Conservation (phyloP, 2,888 invertebrate species). For the Mycalesis mineus region DNA sequence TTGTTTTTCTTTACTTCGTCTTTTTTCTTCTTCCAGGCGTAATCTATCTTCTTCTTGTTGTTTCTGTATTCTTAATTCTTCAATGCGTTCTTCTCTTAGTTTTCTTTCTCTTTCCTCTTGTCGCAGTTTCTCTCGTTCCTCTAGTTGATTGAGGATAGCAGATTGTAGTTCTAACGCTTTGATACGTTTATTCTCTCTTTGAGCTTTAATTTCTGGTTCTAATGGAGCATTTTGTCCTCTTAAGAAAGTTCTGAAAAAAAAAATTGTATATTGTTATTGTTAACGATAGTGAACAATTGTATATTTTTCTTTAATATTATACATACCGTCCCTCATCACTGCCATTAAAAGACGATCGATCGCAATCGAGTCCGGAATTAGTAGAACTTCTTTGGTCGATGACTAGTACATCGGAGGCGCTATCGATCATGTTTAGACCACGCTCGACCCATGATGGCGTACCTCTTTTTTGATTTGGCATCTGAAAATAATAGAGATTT, state of each 20-base stretch:
- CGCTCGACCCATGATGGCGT: slow-evolving; percentile 79
- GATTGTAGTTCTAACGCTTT: slow-evolving; percentile 92
- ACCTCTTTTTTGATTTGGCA: slow-evolving; percentile 71
- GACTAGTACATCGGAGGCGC: slow-evolving; percentile 74
- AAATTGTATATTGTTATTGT: too few relatives aligned
- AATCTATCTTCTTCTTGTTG: slow-evolving; percentile 85
- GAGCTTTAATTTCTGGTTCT: slow-evolving; percentile 87
- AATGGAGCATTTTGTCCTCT: slow-evolving; percentile 92
- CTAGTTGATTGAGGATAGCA: slow-evolving; percentile 89
- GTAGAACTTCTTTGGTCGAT: slow-evolving; percentile 76
- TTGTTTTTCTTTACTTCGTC: slow-evolving; percentile 81
- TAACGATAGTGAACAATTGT: neutral
- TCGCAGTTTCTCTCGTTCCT: slow-evolving; percentile 86
- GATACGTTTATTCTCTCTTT: slow-evolving; percentile 88
- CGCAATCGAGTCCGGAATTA: slow-evolving; percentile 66
- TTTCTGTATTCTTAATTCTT: slow-evolving; percentile 85
- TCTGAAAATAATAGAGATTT: slow-evolving; percentile 53
- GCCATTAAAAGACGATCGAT: slow-evolving; percentile 66
- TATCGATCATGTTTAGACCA: slow-evolving; percentile 75
- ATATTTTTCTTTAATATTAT: neutral
- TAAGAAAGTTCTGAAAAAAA: slow-evolving; percentile 80
- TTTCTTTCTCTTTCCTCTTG: slow-evolving; percentile 86
- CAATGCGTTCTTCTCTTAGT: slow-evolving; percentile 86
- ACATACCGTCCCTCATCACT: slow-evolving; percentile 69
- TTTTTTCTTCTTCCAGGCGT: slow-evolving; percentile 85